Base-by-base conservation (phyloP, 2,797 vertebrate genomes). In the Pangasius krempfi region DNA sequence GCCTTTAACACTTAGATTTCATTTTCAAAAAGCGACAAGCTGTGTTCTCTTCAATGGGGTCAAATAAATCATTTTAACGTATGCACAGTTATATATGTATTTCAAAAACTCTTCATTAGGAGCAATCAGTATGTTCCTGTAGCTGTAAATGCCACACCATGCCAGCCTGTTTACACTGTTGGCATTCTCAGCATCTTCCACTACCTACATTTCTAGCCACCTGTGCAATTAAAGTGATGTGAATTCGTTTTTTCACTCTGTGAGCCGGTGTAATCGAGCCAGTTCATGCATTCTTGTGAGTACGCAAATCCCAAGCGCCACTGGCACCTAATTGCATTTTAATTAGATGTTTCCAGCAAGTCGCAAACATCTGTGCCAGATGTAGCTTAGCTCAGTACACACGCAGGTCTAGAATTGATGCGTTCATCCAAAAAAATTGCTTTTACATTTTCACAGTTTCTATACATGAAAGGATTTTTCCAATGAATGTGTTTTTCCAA, bases 191-290 rank as follows among this genome's bases (percentile, higher is more conserved):
- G 47, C 76, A 12, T 68, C 47, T 30, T 30, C 14, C 64, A n/a
- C 47, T 37, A 27, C 25, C 40, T 47, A 22, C 47, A 4, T 83
- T 80, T 64, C 44, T 86, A 52, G 66, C 62, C 64, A 83, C 70
- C 89, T 76, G 76, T 84, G 72, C 80, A 89, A 88, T 89, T 86
- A 89, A 86, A 90, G 60, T 54, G 52, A 85, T 54, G 44, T 80
- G n/a, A 84, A 83, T 84, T 70, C 62, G 10, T 25, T 40, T 64
- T 30, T 30, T 30, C 30, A 44, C 68, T 58, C n/a, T 75, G 4
- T 86, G 54, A 78, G 37, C 16, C 4, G 1, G 30, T 27, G 80
- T 44, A 58, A 58, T 85, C 16, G 27, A 88, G 30, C 40, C 81
- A 40, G 44, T 20, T 20, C 64, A 60, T 25, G 75, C 75, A 14